phyloP scores from a whole-genome alignment of 2,888 invertebrate genomes.

The Drosophila recens region DNA sequence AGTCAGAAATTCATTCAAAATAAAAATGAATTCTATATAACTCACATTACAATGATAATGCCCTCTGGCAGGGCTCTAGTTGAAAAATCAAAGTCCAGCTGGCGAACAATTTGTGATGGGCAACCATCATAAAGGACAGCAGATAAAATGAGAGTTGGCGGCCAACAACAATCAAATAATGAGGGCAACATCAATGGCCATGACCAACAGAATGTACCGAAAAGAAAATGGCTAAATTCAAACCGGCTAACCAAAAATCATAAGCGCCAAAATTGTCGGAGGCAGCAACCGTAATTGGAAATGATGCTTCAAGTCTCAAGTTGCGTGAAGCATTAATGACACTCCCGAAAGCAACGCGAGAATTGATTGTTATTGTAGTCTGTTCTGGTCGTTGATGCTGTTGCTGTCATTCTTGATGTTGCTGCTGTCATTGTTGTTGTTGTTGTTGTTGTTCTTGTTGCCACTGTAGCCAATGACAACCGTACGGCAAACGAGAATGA shows the following conservation, averaged over 20 bases:
- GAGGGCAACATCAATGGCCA: constrained; percentile 46
- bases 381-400: constrained; percentile 11
- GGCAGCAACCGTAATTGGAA: constrained; percentile 68
- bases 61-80: not conserved
- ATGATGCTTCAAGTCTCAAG: constrained; percentile 72
- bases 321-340: constrained; percentile 68
- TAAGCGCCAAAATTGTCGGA: constrained; percentile 57
- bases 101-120: constrained; percentile 41
- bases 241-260: constrained; percentile 63
- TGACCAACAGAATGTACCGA: constrained; percentile 43
- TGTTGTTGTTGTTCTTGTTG: constrained; percentile 1
- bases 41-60: not conserved
- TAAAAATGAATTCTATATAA: no score
- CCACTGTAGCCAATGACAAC: constrained; percentile 24
- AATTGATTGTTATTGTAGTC: constrained; percentile 37
- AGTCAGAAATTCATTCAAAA: not conserved
- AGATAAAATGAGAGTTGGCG: constrained; percentile 59
- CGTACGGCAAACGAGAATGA: constrained; percentile 42
- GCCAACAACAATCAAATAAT: constrained; percentile 30
- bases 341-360: constrained; percentile 28
- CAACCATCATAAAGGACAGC: constrained; percentile 51
- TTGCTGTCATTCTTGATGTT: constrained; percentile 1
- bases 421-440: not conserved
- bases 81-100: constrained; percentile 8
- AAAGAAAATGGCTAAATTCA: constrained; percentile 21